phyloP scores from a whole-genome alignment of 2,888 invertebrate genomes.

The Scaptomyza cyrtandrae region DNA sequence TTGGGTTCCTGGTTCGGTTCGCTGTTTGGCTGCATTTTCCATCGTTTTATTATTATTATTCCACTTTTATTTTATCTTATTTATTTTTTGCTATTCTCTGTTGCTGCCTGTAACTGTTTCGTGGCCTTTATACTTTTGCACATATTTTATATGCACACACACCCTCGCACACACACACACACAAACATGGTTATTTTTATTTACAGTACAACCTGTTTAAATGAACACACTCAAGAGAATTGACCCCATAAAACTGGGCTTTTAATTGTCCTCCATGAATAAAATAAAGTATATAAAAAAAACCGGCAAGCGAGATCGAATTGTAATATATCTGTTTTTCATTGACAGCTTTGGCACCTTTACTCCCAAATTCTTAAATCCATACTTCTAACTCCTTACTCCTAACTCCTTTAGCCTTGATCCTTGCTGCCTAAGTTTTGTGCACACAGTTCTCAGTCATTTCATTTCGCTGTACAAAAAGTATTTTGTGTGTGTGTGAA shows the following conservation, averaged over 20 bases:
- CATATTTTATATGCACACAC: slow-evolving; percentile 52
- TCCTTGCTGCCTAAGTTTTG: not conserved
- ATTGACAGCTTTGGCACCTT: slow-evolving; percentile 37
- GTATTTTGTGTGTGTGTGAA: slow-evolving; percentile 38
- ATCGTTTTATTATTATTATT: slow-evolving; percentile 44
- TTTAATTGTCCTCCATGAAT: slow-evolving; percentile 68
- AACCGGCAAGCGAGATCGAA: slow-evolving; percentile 14
- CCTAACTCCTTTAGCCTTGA: too few relatives aligned
- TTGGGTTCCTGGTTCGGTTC: slow-evolving; percentile 57
- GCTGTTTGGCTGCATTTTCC: slow-evolving; percentile 46
- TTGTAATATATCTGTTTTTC: slow-evolving; percentile 64
- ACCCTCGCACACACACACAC: slow-evolving; percentile 14
- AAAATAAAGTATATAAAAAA: not conserved
- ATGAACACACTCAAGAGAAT: slow-evolving; percentile 24
- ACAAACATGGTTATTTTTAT: slow-evolving; percentile 6
- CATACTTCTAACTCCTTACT: too few relatives aligned
- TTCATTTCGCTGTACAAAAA: slow-evolving; percentile 41
- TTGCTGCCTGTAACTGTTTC: slow-evolving; percentile 24
- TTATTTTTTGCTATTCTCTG: slow-evolving; percentile 32
- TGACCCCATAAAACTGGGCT: slow-evolving; percentile 33
- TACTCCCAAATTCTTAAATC: not conserved
- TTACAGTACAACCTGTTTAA: slow-evolving; percentile 29
- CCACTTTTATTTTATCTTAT: slow-evolving; percentile 2
- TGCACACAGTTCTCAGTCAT: slow-evolving; percentile 29
- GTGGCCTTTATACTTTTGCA: slow-evolving; percentile 42